Base-by-base conservation (phyloP, 2,113 vertebrate species). In the Blennius ocellaris region DNA sequence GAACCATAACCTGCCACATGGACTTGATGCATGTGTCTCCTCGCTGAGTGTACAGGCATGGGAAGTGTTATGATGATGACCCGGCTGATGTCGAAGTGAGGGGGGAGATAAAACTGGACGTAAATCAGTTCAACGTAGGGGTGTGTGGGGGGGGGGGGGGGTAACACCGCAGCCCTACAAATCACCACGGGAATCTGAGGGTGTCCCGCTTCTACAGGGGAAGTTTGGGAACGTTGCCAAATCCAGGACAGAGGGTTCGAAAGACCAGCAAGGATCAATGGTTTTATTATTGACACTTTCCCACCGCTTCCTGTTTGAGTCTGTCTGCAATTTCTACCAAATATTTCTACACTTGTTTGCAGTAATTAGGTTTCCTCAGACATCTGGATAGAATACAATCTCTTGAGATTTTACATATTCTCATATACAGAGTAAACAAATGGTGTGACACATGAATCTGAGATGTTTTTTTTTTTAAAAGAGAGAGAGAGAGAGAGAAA, bases 51-150 rank as follows among this genome's bases (percentile, higher is more conserved):
- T 83, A 56, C 60, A 84, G 84, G 71, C 89, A 85, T 87, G 86
- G 86, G 82, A 86, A 90, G 90, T 82, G 87, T 85, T 83, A 82
- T 77, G 84, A 73, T 79, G 83, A 87, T 89, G 90, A 90, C 90
- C 85, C 30, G 67, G 59, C 78, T 79, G 74, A 88, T 87, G 87
- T 89, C 85, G 85, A 83, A 87, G 86, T 86, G 87, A 85, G 63
- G 64, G 80, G 69, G 71, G 52, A 84, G 81, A 89, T 89, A 87
- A 91, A 88, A 86, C 74, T 80, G 7, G 11, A 64, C 81, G 80
- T 91, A 92, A 92, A 92, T 92, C 90, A 87, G 73, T 59, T 83
- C 78, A 73, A 61, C 75, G 7, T 30, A n/a, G n/a, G n/a, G n/a
- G n/a, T n/a, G n/a, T n/a, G n/a, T n/a, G n/a, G n/a, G n/a, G n/a